A percentile compares a stretch with the other conserved stretches of the same genome.
phyloP scores from a whole-genome alignment of 2,113 vertebrate species.

The Brachypteracias leptosomus region DNA sequence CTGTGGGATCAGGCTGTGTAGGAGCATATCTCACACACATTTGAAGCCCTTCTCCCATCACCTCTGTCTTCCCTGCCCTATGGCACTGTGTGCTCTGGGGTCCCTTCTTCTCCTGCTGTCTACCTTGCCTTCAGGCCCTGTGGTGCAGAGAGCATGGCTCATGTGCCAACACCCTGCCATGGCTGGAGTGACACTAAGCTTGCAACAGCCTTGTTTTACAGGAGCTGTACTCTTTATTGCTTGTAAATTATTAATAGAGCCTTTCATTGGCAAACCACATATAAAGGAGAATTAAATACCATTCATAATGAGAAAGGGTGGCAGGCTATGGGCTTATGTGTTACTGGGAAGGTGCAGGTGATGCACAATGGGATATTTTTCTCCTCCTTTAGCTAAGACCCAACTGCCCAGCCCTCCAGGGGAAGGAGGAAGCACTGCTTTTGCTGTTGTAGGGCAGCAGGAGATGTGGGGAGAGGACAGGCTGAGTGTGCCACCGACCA shows the following conservation, averaged over 20 bases:
- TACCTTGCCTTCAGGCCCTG: background rate
- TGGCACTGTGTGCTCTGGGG: background rate
- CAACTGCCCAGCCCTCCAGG: background rate
- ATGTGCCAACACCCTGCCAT: rapidly evolving
- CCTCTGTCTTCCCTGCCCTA: background rate
- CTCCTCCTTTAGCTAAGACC: background rate
- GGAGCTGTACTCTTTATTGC: constrained; percentile 33
- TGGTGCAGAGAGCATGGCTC: background rate
- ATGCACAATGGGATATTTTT: rapidly evolving
- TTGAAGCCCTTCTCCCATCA: background rate
- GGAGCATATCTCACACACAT: background rate
- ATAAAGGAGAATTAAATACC: constrained; percentile 66
- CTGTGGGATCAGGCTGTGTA: background rate
- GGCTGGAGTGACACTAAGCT: constrained; percentile 16
- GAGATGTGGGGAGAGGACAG: background rate
- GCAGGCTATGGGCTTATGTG: background rate
- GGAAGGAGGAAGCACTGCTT: background rate
- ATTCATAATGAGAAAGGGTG: constrained; percentile 25
- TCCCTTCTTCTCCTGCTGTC: background rate
- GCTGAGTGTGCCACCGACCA: background rate
- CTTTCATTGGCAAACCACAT: background rate
- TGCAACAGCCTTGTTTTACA: background rate
- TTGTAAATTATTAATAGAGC: constrained; percentile 65
- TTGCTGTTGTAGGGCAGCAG: background rate
- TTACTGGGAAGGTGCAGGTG: background rate